A percentile compares a stretch with the other conserved stretches of the same genome.
These are phyloP conservation scores for Rhynchonycteris naso DNA, from an alignment of 2,797 vertebrate genomes.

Conservation along the genomic window DNA sequence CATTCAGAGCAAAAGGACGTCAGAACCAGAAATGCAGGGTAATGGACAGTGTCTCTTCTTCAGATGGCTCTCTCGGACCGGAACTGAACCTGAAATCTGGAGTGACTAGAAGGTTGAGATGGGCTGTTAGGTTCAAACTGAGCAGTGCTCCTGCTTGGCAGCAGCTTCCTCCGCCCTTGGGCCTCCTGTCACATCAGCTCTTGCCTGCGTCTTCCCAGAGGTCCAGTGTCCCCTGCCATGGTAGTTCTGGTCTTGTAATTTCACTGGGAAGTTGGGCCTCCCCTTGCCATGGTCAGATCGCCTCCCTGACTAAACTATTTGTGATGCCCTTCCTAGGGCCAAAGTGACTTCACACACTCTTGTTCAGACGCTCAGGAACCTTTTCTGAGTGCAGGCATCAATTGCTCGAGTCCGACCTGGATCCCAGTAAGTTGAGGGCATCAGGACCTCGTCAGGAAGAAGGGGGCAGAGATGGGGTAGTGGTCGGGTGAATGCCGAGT, in stretches of 20 bases:
- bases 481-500: background rate
- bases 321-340: background rate
- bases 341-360: background rate
- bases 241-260: too few species aligned
- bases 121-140: background rate
- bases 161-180: background rate
- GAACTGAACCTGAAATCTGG: background rate
- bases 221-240: background rate
- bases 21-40: background rate
- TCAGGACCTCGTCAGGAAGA: background rate
- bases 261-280: background rate
- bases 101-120: background rate
- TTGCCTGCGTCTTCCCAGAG: background rate
- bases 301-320: background rate
- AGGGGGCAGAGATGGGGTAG: rapidly evolving
- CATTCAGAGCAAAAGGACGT: background rate
- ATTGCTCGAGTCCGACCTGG: background rate
- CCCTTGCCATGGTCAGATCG: background rate
- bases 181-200: rapidly evolving
- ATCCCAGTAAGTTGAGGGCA: background rate
- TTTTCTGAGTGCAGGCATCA: background rate
- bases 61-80: background rate
- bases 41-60: background rate
- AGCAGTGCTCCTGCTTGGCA: background rate
- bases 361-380: background rate